A percentile compares a stretch with the other conserved stretches of the same genome.
These are phyloP conservation scores for Zeugodacus cucurbitae DNA, from an alignment of 1,140 invertebrate genomes.

Conservation along the genomic window DNA sequence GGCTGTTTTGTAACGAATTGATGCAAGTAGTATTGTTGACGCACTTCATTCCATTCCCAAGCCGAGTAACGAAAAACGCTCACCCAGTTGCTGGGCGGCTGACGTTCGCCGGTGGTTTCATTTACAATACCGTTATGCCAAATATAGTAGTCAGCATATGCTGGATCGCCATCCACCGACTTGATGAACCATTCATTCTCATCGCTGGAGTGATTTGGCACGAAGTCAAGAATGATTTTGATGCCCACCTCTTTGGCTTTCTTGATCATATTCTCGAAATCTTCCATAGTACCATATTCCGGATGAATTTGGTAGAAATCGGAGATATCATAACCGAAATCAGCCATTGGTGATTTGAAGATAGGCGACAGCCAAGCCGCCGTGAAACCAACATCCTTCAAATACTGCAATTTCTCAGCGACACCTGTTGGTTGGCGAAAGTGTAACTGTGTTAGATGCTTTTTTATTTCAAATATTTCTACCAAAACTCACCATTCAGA, in stretches of 20 bases:
- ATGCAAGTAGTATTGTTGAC: slow-evolving; percentile 73
- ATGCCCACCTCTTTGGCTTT: slow-evolving; percentile 71
- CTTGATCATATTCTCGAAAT: slow-evolving; percentile 75
- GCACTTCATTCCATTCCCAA: slow-evolving; percentile 69
- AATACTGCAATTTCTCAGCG: slow-evolving; percentile 68
- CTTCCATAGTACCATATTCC: slow-evolving; percentile 77
- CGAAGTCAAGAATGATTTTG: slow-evolving; percentile 74
- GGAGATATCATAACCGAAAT: slow-evolving; percentile 81
- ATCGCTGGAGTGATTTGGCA: slow-evolving; percentile 84
- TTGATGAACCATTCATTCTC: slow-evolving; percentile 79
- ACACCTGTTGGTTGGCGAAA: slow-evolving; percentile 63
- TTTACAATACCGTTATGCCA: slow-evolving; percentile 71
- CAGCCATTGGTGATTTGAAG: slow-evolving; percentile 75
- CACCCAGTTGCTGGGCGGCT: slow-evolving; percentile 72
- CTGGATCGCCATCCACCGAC: slow-evolving; percentile 68
- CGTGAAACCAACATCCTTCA: slow-evolving; percentile 69
- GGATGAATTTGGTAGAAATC: slow-evolving; percentile 80
- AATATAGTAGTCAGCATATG: slow-evolving; percentile 78
- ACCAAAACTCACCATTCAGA: slow-evolving; percentile 67
- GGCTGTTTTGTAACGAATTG: slow-evolving; percentile 74
- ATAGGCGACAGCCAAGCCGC: slow-evolving; percentile 79
- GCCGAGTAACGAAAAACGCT: slow-evolving; percentile 64
- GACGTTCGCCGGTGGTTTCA: slow-evolving; percentile 58
- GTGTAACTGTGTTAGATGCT: neutral
- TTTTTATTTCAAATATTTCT: slow-evolving; percentile 44